A percentile compares a stretch with the other conserved stretches of the same genome.
These are phyloP conservation scores for Zhengitettix transpicula DNA, from an alignment of 2,888 invertebrate genomes.

Conservation along the genomic window DNA sequence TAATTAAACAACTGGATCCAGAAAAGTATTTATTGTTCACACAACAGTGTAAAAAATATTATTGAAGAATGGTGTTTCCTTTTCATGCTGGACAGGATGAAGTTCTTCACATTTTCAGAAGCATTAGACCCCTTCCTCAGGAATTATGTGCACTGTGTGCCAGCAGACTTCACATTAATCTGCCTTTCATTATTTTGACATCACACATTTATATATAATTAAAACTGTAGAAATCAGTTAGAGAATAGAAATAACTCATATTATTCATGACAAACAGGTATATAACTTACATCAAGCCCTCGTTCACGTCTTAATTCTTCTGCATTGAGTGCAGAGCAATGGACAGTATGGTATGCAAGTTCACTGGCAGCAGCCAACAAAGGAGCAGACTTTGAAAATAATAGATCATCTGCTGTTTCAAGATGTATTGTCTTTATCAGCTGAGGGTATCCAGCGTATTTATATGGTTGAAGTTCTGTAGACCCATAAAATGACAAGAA, in stretches of 20 bases:
- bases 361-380: slow-evolving; percentile 84
- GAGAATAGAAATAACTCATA: not conserved
- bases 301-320: slow-evolving; percentile 91
- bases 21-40: no score
- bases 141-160: no score
- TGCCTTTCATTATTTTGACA: no score
- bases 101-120: no score
- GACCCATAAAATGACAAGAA: not conserved
- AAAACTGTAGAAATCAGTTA: not conserved
- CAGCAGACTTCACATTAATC: no score
- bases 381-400: slow-evolving; percentile 75
- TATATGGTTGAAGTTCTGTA: slow-evolving; percentile 79
- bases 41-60: no score
- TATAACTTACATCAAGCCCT: slow-evolving; percentile 54
- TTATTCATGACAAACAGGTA: slow-evolving; percentile 6
- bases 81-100: no score
- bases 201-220: not conserved
- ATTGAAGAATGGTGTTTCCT: no score
- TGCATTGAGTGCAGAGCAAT: slow-evolving; percentile 91
- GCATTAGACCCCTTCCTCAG: no score
- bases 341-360: slow-evolving; percentile 89
- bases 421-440: slow-evolving; percentile 86
- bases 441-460: slow-evolving; percentile 97
- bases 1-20: no score
- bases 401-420: slow-evolving; percentile 81